Conservation (phyloP, 2,888 invertebrate species). For the Stenchaetothrips biformis region DNA sequence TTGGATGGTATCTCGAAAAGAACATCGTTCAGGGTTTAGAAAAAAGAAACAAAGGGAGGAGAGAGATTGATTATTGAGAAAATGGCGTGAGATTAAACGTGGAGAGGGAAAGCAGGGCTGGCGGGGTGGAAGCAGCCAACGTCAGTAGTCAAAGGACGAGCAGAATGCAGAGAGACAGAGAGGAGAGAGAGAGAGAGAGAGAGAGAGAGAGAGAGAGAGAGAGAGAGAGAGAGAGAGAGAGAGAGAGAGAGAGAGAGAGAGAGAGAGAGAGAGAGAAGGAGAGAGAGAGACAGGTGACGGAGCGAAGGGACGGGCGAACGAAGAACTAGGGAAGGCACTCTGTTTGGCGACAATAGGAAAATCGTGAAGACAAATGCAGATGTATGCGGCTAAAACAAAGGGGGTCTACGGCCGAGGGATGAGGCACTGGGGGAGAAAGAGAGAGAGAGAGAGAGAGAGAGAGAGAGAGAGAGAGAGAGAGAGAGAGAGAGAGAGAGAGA, state of each 20-base stretch:
- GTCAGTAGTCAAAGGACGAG: too few species aligned
- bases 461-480: background rate
- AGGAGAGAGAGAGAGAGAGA: background rate
- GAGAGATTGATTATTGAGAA: too few species aligned
- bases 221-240: background rate
- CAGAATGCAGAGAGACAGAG: too few species aligned
- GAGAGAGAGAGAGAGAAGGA: background rate
- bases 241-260: slow-evolving; percentile 24
- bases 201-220: background rate
- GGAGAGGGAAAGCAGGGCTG: too few species aligned
- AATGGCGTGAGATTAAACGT: too few species aligned
- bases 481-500: background rate
- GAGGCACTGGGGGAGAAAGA: background rate
- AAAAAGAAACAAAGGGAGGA: too few species aligned
- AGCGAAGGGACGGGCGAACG: slow-evolving; percentile 1
- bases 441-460: background rate
- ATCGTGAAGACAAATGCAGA: slow-evolving; percentile 21
- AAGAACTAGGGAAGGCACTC: slow-evolving; percentile 2
- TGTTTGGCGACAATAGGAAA: slow-evolving; percentile 4
- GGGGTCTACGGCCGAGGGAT: too few species aligned
- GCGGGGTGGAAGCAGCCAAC: too few species aligned
- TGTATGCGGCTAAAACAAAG: slow-evolving; percentile 23
- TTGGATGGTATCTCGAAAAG: too few species aligned
- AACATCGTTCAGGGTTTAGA: too few species aligned
- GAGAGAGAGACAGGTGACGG: background rate